Evolutionary conservation across 2,888 invertebrate species (phyloP), one percentile per base, ranked within the genome.

Genomic region (Megastigmus dorsalis): DNA sequence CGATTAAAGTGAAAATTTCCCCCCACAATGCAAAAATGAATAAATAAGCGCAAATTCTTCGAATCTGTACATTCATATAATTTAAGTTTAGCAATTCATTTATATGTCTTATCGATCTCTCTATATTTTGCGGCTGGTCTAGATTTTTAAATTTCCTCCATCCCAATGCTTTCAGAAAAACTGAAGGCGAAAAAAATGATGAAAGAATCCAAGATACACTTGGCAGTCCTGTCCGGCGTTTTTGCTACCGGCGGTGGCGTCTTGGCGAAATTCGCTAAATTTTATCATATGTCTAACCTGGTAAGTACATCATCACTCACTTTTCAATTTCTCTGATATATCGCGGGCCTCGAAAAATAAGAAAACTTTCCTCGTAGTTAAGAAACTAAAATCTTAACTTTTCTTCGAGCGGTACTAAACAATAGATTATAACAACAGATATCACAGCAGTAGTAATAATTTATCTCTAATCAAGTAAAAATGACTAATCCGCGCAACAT

Each of bases 161-260:
- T n/a, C n/a, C n/a, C n/a, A n/a, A n/a, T n/a, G n/a, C n/a, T n/a
- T n/a, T n/a, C n/a, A n/a, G n/a, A n/a, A n/a, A n/a, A n/a, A n/a
- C n/a, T n/a, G n/a, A n/a, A n/a, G n/a, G n/a, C n/a, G n/a, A n/a
- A n/a, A n/a, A n/a, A n/a, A n/a, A n/a, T n/a, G n/a, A n/a, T n/a
- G n/a, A n/a, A n/a, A n/a, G n/a, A n/a, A 4, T 30, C 13, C 10
- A 77, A 79, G 26, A 72, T 85, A 43, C 80, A 85, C 76, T 85
- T 88, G 85, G 91, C 93, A 2, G 88, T 92, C 78, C 81, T 90
- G 77, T 90, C 92, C 36, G 93, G 93, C 48, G 81, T 90, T 79
- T 92, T 91, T 89, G 92, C 92, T 23, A 90, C 93, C 36, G 82
- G 89, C 69, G 93, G 92, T 43, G 92, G 93, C 84, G 88, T 91